Evolutionary conservation across 2,888 invertebrate genomes (phyloP).

Genomic region (Heteromyza rotundicornis): DNA sequence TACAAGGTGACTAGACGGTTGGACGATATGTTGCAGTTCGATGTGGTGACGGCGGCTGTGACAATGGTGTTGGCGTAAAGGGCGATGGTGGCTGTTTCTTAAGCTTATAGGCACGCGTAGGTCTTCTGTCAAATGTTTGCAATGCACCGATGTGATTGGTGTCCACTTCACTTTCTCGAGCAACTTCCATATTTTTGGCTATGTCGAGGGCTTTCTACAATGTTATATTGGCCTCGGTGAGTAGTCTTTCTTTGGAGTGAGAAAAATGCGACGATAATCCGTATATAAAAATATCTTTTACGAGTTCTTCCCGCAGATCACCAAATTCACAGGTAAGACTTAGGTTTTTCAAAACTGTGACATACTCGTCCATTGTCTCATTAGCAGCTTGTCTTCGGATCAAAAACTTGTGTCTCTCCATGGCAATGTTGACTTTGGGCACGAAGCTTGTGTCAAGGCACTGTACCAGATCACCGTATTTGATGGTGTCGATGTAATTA

Average conservation of each 20-base stretch:
- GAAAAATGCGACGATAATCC: constrained; percentile 23
- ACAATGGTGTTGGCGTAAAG: too few relatives aligned
- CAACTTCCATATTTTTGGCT: constrained; percentile 24
- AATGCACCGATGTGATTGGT: constrained; percentile 7
- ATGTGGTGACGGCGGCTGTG: too few relatives aligned
- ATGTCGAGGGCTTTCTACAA: constrained; percentile 26
- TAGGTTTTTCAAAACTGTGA: constrained; percentile 24
- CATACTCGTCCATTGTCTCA: constrained; percentile 18
- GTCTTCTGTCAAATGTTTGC: background rate
- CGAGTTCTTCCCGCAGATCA: constrained; percentile 23
- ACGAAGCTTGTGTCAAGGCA: constrained; percentile 22
- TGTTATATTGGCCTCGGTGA: constrained; percentile 28
- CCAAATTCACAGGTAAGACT: constrained; percentile 30
- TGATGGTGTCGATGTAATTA: constrained; percentile 22
- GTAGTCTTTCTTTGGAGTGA: constrained; percentile 29
- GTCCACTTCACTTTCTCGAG: constrained; percentile 24
- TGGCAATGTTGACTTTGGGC: constrained; percentile 30
- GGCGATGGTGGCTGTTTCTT: background rate
- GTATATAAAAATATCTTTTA: constrained; percentile 31
- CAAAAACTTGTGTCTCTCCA: constrained; percentile 27
- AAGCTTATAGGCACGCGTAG: background rate
- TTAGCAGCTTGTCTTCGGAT: background rate
- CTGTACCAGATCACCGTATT: constrained; percentile 19
- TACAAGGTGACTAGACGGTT: constrained; percentile 5
- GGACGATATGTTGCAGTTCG: too few relatives aligned